These are phyloP conservation scores for Numenius arquata DNA, from an alignment of 2,113 vertebrate genomes.

Conservation along the genomic window DNA sequence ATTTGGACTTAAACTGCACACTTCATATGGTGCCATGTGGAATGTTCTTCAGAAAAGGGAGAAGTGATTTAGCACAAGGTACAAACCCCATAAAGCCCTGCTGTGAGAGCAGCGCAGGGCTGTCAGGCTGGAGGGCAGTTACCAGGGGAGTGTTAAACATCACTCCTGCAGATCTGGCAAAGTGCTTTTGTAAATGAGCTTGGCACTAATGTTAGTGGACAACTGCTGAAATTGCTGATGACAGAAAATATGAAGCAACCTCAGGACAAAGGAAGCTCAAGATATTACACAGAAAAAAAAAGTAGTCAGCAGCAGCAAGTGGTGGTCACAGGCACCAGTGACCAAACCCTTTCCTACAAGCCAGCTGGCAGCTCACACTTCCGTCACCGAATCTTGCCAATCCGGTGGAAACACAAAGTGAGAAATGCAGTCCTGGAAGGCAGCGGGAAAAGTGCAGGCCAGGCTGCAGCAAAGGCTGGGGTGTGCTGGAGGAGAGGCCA, in stretches of 20 bases:
- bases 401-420: background rate
- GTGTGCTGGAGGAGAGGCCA: background rate
- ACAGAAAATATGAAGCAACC: slow-evolving; percentile 12
- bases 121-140: background rate
- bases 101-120: background rate
- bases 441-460: background rate
- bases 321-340: background rate
- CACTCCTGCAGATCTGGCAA: background rate
- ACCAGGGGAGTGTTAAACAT: background rate
- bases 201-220: background rate
- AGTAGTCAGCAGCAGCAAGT: background rate
- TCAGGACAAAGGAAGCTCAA: background rate
- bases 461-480: background rate
- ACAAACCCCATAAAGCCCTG: background rate
- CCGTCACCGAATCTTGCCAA: background rate
- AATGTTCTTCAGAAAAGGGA: background rate
- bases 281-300: background rate
- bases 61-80: background rate
- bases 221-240: slow-evolving; percentile 25
- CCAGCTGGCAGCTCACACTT: background rate
- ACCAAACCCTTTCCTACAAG: background rate
- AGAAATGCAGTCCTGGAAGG: background rate
- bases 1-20: background rate
- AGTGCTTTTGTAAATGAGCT: slow-evolving; percentile 15
- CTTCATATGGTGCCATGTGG: background rate